Conservation (phyloP, 2,888 invertebrate genomes). For the Tortrix viridana region DNA sequence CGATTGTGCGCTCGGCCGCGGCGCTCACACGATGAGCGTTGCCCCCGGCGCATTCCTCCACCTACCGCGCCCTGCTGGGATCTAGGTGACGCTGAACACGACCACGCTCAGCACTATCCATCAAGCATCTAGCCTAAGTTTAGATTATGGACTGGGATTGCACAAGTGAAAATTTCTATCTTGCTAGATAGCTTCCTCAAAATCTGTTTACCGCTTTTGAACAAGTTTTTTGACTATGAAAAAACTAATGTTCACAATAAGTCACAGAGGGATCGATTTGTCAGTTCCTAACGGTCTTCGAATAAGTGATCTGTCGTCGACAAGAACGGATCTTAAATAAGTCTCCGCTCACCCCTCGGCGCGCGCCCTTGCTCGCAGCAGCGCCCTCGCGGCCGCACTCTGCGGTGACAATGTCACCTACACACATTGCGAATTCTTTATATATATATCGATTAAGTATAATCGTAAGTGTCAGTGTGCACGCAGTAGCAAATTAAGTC, state of each 20-base stretch:
- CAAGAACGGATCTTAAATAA: constrained; percentile 32
- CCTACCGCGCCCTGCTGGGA: constrained; percentile 39
- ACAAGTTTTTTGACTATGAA: not conserved
- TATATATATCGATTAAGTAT: constrained; percentile 17
- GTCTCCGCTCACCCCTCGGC: constrained; percentile 24
- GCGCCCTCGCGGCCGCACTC: constrained; percentile 41
- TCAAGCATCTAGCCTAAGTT: not conserved
- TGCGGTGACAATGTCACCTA: constrained; percentile 26
- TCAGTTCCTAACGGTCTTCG: constrained; percentile 21
- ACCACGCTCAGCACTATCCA: constrained; percentile 33
- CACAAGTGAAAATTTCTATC: no score
- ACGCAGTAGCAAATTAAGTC: no score
- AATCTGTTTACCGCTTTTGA: no score
- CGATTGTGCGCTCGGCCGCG: constrained; percentile 73
- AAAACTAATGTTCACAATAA: not conserved
- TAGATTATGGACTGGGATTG: no score
- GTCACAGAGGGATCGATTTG: constrained; percentile 14
- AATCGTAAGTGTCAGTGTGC: constrained; percentile 10
- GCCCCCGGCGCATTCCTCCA: constrained; percentile 63
- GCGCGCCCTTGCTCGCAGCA: constrained; percentile 23
- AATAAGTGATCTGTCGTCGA: constrained; percentile 27
- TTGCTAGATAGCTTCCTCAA: no score
- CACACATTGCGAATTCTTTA: constrained; percentile 11
- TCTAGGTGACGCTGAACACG: constrained; percentile 46
- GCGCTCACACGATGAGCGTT: constrained; percentile 82